Base-by-base conservation (phyloP, 2,888 invertebrate genomes). In the Megalurothrips usitatus region DNA sequence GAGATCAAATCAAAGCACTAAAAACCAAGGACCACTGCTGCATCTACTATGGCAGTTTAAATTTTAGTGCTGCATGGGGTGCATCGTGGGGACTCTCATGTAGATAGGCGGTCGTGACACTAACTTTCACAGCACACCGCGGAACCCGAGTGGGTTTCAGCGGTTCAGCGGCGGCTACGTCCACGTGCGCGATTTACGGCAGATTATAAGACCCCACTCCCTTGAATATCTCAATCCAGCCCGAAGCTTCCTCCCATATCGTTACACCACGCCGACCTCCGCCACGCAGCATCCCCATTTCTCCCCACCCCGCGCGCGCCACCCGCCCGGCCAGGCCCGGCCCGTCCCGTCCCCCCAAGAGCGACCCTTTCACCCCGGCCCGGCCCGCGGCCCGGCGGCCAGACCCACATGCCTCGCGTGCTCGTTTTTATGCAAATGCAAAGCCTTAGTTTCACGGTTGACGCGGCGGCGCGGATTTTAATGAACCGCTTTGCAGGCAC, bases 361-460 rank as follows among this genome's bases (percentile, higher is more conserved):
- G 58, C 58, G 17, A 17, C 34, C 34, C 11, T n/a, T n/a, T n/a
- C 58, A 19, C 14, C 14, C 52, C 14, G 6, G 10, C 6, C 58
- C 58, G 58, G 14, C 12, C 58, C 12, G 58, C 6, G 52, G 52
- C 58, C 58, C 19, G 58, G 58, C 58, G 14, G 19, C 58, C 58
- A 58, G 58, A 14, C 19, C 58, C 58, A 4, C 58, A 58, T n/a
- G 19, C 58, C 58, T 58, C 58, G 19, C 58, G 58, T 58, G 68
- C 68, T n/a, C 68, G 68, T 75, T 75, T 75, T 75, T 75, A 75
- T 75, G 68, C 68, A 75, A 75, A 75, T 75, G 26, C 68, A 9
- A 43, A 43, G 26, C 68, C 68, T 75, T 75, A 75, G 68, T 75
- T 75, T 75, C 68, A 75, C 68, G 68, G 68, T 75, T 58, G 58